Evolutionary conservation across 1,140 invertebrate genomes (phyloP).

Genomic region (Monomorium pharaonis): DNA sequence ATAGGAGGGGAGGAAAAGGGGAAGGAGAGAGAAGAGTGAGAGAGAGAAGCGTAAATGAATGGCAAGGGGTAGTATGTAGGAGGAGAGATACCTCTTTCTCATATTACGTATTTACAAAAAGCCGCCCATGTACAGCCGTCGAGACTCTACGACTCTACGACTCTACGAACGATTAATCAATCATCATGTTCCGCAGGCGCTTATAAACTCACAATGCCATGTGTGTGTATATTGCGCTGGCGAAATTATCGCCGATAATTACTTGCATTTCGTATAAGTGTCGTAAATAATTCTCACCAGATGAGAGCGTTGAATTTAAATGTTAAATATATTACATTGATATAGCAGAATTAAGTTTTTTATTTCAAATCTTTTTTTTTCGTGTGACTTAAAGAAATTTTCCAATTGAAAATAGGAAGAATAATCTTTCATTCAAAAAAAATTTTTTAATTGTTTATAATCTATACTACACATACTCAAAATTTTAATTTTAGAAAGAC

Average conservation of each 20-base stretch:
- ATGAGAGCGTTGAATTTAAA: background rate
- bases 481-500: too few relatives aligned
- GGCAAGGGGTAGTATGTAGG: conserved; percentile 4
- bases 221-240: conserved; percentile 53
- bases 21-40: background rate
- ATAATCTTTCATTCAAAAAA: too few relatives aligned
- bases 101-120: conserved; percentile 66
- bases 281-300: background rate
- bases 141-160: too few relatives aligned
- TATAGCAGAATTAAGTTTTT: background rate
- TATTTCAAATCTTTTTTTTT: background rate
- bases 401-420: too few relatives aligned
- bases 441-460: too few relatives aligned
- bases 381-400: too few relatives aligned
- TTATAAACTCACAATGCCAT: conserved; percentile 23
- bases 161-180: conserved; percentile 19
- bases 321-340: background rate
- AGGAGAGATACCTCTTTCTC: conserved; percentile 22
- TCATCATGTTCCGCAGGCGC: conserved; percentile 37
- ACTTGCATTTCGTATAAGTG: background rate
- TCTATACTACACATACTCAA: too few relatives aligned
- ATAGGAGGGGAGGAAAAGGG: too few relatives aligned
- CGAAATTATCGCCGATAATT: conserved; percentile 28
- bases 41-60: background rate
- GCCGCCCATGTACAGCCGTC: conserved; percentile 39